Evolutionary conservation across 1,140 invertebrate genomes (phyloP).

Genomic region (Drosophila parvula): DNA sequence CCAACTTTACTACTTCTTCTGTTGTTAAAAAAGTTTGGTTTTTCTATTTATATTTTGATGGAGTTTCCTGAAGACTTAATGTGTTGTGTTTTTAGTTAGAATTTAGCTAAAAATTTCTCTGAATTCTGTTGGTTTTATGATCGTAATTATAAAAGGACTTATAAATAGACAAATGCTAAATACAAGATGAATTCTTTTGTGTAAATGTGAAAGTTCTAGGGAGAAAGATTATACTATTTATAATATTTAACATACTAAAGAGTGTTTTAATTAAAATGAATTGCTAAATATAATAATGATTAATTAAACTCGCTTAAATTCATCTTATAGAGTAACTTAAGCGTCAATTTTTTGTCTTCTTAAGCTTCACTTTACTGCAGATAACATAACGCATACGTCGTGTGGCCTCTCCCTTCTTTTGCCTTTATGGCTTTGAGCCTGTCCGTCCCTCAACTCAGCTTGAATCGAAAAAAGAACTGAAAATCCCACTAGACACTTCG

Average conservation of each 20-base stretch:
- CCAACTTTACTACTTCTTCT: background rate
- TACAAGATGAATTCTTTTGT: too few species aligned
- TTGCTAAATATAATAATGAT: too few species aligned
- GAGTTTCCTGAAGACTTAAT: background rate
- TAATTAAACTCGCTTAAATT: too few species aligned
- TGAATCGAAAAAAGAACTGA: background rate
- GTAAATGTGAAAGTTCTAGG: too few species aligned
- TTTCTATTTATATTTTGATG: background rate
- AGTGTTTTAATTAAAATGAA: too few species aligned
- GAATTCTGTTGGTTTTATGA: background rate
- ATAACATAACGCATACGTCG: constrained; percentile 57
- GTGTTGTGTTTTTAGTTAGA: too few species aligned
- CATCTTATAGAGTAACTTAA: too few species aligned
- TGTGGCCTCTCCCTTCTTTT: constrained; percentile 66
- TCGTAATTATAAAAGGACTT: too few species aligned
- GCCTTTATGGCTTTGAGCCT: constrained; percentile 53
- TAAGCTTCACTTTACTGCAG: background rate
- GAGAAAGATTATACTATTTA: too few species aligned
- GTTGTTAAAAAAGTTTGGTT: background rate
- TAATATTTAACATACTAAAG: too few species aligned
- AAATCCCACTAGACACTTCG: constrained; percentile 16
- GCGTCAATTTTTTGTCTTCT: background rate
- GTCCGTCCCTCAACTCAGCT: constrained; percentile 70
- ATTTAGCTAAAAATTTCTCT: background rate
- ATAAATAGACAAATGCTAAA: too few species aligned